phyloP scores from a whole-genome alignment of 2,797 vertebrate genomes.

The Chrosomus eos region DNA sequence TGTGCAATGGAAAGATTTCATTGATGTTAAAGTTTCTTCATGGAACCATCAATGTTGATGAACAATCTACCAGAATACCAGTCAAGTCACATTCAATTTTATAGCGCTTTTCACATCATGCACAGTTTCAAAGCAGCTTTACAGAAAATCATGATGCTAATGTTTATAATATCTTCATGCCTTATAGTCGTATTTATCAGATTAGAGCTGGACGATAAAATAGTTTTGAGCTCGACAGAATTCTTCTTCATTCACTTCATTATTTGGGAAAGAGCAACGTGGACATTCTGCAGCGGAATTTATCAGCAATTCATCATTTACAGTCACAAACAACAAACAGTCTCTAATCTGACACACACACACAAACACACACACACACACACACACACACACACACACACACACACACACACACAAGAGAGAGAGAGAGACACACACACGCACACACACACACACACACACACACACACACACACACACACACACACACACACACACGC shows the following conservation, averaged over 20 bases:
- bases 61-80: too few relatives aligned
- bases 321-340: slow-evolving; percentile 48
- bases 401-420: too few relatives aligned
- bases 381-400: too few relatives aligned
- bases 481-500: fast-evolving
- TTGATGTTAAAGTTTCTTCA: too few relatives aligned
- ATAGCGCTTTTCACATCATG: background rate
- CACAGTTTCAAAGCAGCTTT: background rate
- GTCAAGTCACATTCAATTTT: background rate
- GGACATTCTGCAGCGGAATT: slow-evolving; percentile 5
- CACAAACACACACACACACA: background rate
- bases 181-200: background rate
- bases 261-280: background rate
- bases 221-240: background rate
- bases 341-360: slow-evolving; percentile 12
- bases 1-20: too few relatives aligned
- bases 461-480: too few relatives aligned
- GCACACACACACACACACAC: too few relatives aligned
- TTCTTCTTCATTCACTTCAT: background rate
- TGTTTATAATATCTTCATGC: background rate
- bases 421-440: too few relatives aligned
- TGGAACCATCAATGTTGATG: background rate
- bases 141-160: background rate
- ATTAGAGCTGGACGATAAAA: background rate
- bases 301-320: slow-evolving; percentile 47